These are phyloP conservation scores for Micrasema longulum DNA, from an alignment of 1,140 invertebrate genomes.

Conservation along the genomic window DNA sequence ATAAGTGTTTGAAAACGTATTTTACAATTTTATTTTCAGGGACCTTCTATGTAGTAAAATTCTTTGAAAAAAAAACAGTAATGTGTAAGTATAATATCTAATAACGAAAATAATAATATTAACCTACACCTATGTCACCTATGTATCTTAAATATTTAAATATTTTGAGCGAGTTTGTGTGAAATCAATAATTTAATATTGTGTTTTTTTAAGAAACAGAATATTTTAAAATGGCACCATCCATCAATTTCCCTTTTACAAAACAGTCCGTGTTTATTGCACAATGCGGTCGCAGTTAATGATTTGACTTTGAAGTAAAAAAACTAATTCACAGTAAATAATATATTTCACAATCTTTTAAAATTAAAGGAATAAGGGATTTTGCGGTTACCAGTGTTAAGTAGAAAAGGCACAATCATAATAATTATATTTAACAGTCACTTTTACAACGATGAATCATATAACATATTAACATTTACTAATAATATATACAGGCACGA, in stretches of 20 bases:
- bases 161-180: conserved; percentile 34
- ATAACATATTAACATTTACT: conserved; percentile 18
- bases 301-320: neutral
- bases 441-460: conserved; percentile 24
- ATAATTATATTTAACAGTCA: conserved; percentile 21
- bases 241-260: neutral
- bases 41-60: too few species aligned
- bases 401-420: neutral
- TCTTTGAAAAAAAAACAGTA: too few species aligned
- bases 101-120: conserved; percentile 6
- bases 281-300: neutral
- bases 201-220: neutral
- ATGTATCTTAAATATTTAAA: conserved; percentile 4
- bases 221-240: conserved; percentile 25
- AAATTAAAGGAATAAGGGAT: too few species aligned
- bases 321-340: neutral
- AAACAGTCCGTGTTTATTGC: neutral
- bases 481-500: conserved; percentile 29
- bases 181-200: neutral
- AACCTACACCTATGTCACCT: conserved; percentile 41
- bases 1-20: too few species aligned
- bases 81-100: conserved; percentile 25
- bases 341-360: neutral
- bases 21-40: too few species aligned
- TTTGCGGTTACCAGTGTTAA: neutral